phyloP scores from a whole-genome alignment of 2,113 vertebrate genomes.

The Ailurus styani region DNA sequence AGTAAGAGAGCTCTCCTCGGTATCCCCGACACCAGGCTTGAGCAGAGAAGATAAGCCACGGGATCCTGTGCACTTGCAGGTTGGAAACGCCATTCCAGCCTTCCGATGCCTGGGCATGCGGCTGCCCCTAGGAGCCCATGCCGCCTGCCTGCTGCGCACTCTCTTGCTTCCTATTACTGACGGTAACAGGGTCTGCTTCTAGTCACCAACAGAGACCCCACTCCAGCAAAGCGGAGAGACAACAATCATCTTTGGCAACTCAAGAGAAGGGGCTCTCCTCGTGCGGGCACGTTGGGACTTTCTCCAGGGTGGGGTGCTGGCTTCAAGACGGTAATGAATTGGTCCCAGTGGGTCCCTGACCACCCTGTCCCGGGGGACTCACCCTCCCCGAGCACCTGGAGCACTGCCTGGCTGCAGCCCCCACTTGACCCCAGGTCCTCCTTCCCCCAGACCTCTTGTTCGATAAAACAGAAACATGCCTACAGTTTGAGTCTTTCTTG shows the following conservation, averaged over 20 bases:
- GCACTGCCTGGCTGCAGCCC: not conserved
- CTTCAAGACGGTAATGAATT: not conserved
- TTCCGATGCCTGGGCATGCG: not conserved
- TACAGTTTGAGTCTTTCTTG: not conserved
- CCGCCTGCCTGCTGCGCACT: not conserved
- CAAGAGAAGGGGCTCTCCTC: not conserved
- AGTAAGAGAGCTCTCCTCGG: not conserved
- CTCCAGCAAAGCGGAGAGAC: not conserved
- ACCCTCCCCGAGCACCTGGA: not conserved
- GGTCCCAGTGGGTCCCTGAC: not conserved
- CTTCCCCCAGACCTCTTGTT: not conserved
- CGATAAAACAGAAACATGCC: not conserved
- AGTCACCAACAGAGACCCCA: not conserved
- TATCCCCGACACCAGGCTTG: not conserved
- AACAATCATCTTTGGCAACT: not conserved
- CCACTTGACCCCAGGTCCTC: not conserved
- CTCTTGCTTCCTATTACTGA: not conserved
- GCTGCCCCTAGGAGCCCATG: not conserved
- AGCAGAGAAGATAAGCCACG: not conserved
- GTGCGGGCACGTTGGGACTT: not conserved
- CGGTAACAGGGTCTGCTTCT: not conserved
- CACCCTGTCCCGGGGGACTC: not conserved
- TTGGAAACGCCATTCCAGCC: not conserved
- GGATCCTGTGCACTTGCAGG: fast-evolving
- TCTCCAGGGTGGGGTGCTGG: not conserved